Evolutionary conservation across 2,113 vertebrate species (phyloP).

Genomic region (Acanthisitta chloris): DNA sequence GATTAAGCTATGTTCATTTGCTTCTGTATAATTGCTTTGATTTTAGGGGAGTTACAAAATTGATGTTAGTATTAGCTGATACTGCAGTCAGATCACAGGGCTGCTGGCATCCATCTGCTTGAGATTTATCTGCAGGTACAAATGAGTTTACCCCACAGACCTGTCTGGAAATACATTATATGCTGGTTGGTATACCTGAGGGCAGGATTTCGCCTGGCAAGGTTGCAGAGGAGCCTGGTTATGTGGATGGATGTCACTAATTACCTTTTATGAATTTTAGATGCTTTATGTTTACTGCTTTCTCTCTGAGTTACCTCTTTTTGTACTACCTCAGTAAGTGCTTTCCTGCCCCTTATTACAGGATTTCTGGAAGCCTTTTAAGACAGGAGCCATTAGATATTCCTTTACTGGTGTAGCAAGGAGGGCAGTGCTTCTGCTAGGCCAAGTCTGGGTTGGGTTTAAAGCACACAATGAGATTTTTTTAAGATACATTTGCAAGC

Average conservation of each 20-base stretch:
- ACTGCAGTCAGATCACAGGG: not conserved
- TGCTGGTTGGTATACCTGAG: not conserved
- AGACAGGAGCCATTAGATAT: not conserved
- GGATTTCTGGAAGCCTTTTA: not conserved
- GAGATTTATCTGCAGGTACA: not conserved
- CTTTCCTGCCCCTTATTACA: not conserved
- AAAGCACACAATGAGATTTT: not conserved
- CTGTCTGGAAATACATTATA: not conserved
- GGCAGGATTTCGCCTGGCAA: not conserved
- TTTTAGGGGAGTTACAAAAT: not conserved
- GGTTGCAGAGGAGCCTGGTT: not conserved
- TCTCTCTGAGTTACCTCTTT: not conserved
- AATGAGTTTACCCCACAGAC: not conserved
- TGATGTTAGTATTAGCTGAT: not conserved
- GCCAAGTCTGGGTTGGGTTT: not conserved
- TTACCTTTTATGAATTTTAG: not conserved
- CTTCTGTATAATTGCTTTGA: not conserved
- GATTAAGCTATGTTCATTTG: not conserved
- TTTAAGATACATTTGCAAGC: not conserved
- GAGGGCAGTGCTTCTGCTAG: not conserved
- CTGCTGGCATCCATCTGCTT: not conserved
- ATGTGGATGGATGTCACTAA: not conserved
- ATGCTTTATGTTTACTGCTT: not conserved
- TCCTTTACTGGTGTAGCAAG: not conserved
- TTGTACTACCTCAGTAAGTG: not conserved